Evolutionary conservation across 2,888 invertebrate species (phyloP).

Genomic region (Hypselothyrea guttata): DNA sequence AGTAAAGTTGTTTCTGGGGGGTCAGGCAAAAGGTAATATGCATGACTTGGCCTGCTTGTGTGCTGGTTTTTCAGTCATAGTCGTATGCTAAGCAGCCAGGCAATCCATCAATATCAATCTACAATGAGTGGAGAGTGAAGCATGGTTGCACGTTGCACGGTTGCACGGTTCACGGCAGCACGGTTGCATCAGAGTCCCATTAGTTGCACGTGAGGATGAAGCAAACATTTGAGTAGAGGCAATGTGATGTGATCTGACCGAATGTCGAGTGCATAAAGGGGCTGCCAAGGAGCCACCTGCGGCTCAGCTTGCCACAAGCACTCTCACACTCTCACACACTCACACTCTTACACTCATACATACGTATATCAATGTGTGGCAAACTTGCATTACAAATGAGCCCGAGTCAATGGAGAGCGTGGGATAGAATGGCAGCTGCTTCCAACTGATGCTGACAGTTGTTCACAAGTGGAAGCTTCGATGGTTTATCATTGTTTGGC

Average conservation of each 20-base stretch:
- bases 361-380: constrained; percentile 51
- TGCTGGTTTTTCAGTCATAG: not conserved
- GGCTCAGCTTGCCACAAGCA: constrained; percentile 13
- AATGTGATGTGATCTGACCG: constrained; percentile 27
- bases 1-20: constrained; percentile 1
- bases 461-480: constrained; percentile 45
- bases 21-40: constrained; percentile 34
- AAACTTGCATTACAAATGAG: constrained; percentile 73
- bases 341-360: constrained; percentile 34
- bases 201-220: constrained; percentile 33
- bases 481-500: constrained; percentile 69
- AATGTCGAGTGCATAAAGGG: constrained; percentile 32
- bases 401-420: constrained; percentile 26
- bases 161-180: constrained; percentile 27
- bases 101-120: constrained; percentile 60
- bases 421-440: constrained; percentile 19
- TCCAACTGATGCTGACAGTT: constrained; percentile 29
- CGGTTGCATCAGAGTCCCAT: constrained; percentile 37
- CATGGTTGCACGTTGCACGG: constrained; percentile 9
- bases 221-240: constrained; percentile 19
- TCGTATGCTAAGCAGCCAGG: constrained; percentile 50
- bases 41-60: constrained; percentile 33
- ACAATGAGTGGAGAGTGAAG: constrained; percentile 12
- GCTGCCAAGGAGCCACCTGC: constrained; percentile 10
- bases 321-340: constrained; percentile 12